Base-by-base conservation (phyloP, 1,140 invertebrate genomes). In the Mamestra configurata region DNA sequence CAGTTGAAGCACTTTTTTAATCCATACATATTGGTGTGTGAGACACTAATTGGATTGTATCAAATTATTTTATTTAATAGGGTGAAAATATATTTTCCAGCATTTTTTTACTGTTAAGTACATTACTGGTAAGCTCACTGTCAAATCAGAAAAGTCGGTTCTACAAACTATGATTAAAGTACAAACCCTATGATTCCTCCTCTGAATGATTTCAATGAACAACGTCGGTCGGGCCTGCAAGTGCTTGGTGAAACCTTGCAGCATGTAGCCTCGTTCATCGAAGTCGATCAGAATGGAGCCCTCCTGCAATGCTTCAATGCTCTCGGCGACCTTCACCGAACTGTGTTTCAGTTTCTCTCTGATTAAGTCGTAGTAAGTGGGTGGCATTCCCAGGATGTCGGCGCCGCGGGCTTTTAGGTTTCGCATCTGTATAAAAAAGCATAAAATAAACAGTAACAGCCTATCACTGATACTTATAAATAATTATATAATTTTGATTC, bases 181-280 rank as follows among this genome's bases (percentile, higher is more conserved):
- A 96, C 96, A 97, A 95, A 99, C 99, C 91, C 97, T 97, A 89
- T 99, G 98, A 94, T 99, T 99, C 84, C 97, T 97, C 81, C 99
- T 96, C 93, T 99, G 99, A 88, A 99, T 99, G 18, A 99, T 97
- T 96, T 99, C 99, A 49, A 99, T 95, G 94, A 99, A 99, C 0
- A 99, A 88, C 0, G 99, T 99, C 1, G 99, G 99, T 76, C 99
- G 96, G 85, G 99, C 99, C 95, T 99, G 99, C 95, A 99, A 97
- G 85, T 99, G 99, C 94, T 99, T 99, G 0, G 99, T 99, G 93
- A 99, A 99, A 61, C 99, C 99, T 95, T 99, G 99, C 76, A 99
- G 96, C 83, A 99, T 96, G 94, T 99, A 99, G 0, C 99, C 99
- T 90, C 99, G 96, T 85, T 99, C 99, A 94, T 99, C 99, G 91